Base-by-base conservation (phyloP, 2,797 vertebrate genomes). In the Danio albolineatus region DNA sequence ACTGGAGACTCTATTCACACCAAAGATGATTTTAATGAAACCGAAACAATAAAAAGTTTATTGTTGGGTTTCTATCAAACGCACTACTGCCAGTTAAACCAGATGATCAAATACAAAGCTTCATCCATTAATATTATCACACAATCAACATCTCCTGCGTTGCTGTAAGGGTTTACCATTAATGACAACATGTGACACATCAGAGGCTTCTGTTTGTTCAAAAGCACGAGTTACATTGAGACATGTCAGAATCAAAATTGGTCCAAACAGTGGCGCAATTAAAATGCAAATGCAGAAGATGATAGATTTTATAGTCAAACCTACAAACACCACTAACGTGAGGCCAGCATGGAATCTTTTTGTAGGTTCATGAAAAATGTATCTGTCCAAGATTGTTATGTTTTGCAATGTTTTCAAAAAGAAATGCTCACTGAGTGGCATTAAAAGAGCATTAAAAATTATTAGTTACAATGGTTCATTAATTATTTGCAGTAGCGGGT, bases 251-350 rank as follows among this genome's bases (percentile, higher is more conserved):
- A 90, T 94, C 84, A 82, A 81, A 86, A 86, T 92, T 92, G 92
- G 90, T 93, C 93, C 91, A 94, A 95, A 94, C 92, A 93, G 89
- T 89, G 90, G 92, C 91, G 92, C 93, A 92, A 93, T 95, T 94
- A 94, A 95, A 94, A 94, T 95, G 93, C 92, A 93, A 94, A 94
- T 94, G 90, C 81, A 84, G 87, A 89, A 90, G 89, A 88, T 79
- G 86, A 87, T 76, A 86, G 87, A 78, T 80, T 89, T 65, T 85
- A 85, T 79, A 57, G 86, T 87, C 89, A 88, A 92, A 93, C 93
- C 90, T 39, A 76, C 56, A 78, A 39, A 28, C 12, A 41, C 74
- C 62, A 61, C 19, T 57, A 77, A 17, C 53, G 17, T 13, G 77
- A 78, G 28, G 36, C 39, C 46, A 62, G 49, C 38, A 38, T 64